These are phyloP conservation scores for Notothenia coriiceps DNA, from an alignment of 2,113 vertebrate species.

Conservation along the genomic window DNA sequence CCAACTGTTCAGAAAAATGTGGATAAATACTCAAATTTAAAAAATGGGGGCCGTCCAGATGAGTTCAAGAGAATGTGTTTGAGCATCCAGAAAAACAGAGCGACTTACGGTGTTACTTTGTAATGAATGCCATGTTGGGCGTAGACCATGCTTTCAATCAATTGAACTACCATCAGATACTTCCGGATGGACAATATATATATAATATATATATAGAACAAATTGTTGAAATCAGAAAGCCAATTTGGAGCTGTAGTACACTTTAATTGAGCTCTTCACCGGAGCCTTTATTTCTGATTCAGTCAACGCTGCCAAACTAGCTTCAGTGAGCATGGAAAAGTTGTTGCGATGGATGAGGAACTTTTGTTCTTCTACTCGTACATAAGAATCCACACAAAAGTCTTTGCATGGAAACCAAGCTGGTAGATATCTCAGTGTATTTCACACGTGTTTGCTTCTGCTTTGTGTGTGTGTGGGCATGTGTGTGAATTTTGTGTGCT, in stretches of 20 bases:
- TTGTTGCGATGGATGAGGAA: neutral
- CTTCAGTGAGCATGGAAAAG: too few species aligned
- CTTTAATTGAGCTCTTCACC: constrained; percentile 16
- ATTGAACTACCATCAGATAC: neutral
- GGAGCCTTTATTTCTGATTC: neutral
- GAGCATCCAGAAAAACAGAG: neutral
- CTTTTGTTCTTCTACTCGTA: neutral
- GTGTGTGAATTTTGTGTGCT: constrained; percentile 31
- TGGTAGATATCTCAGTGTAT: constrained; percentile 13
- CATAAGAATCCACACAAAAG: constrained; percentile 13
- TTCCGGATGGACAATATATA: neutral
- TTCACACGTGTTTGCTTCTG: constrained; percentile 16
- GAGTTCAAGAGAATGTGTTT: constrained; percentile 40
- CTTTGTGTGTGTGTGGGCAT: neutral
- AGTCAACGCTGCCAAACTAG: neutral
- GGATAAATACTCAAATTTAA: constrained; percentile 48
- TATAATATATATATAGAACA: neutral
- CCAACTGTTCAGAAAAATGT: constrained; percentile 34
- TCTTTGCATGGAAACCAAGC: constrained; percentile 34
- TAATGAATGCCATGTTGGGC: neutral
- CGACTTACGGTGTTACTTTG: neutral
- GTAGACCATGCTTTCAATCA: neutral
- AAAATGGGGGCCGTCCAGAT: constrained; percentile 51
- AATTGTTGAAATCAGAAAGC: neutral
- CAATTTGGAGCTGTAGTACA: constrained; percentile 13